Evolutionary conservation across 2,888 invertebrate species (phyloP).

Genomic region (Trilocha varians): DNA sequence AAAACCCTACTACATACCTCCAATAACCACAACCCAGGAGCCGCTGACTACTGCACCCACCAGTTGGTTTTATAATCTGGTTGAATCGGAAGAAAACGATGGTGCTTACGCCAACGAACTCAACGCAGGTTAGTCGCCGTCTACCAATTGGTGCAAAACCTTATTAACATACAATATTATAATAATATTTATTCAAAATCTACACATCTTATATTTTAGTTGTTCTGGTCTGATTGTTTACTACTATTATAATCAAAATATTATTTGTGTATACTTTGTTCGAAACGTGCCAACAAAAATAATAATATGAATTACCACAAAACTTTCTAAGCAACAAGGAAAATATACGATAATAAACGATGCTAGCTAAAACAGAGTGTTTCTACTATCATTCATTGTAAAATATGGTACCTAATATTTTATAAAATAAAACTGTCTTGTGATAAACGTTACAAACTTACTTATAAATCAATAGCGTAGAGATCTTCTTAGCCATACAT

Average conservation of each 20-base stretch:
- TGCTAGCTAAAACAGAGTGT: no score
- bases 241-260: neutral
- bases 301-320: no score
- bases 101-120: conserved; percentile 27
- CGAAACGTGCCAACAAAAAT: no score
- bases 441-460: no score
- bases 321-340: no score
- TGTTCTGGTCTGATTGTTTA: conserved; percentile 2
- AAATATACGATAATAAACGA: no score
- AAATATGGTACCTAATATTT: no score
- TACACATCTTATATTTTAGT: neutral
- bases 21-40: conserved; percentile 39
- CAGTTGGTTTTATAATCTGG: conserved; percentile 54
- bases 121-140: conserved; percentile 18
- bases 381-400: no score
- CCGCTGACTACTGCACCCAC: conserved; percentile 33
- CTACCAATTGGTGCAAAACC: neutral
- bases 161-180: neutral
- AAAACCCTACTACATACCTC: conserved; percentile 23
- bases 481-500: no score
- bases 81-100: conserved; percentile 55
- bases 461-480: no score
- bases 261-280: neutral
- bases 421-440: no score
- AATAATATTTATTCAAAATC: neutral